Base-by-base conservation (phyloP, 30 jellyfish, hydroid and myxozoan genomes). In the Phacellophora camtschatica region DNA sequence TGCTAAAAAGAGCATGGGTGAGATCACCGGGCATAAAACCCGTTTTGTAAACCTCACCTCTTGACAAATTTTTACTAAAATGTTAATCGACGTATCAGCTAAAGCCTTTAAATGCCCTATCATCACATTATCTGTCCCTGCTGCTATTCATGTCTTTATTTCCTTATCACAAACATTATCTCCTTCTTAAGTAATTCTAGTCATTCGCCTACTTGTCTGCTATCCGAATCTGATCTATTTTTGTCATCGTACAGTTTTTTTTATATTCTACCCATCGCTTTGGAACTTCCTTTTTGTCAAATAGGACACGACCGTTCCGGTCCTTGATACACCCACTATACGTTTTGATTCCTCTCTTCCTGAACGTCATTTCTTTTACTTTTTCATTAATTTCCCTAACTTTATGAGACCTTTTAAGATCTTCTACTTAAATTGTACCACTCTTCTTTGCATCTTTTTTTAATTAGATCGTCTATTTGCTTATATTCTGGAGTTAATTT, bases 231-330 rank as follows among this genome's bases (percentile, higher is more conserved):
- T 64, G n/a, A 15, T 64, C 57, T 64, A 19, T 22, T 34, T 32
- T 25, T 22, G 30, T 64, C 57, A 32, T 35, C 78, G 39, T 64
- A 64, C 15, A 64, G 39, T 22, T 64, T 25, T 5, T 16, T 34
- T 22, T 25, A 64, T 64, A 64, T 42, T 69, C 83, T 43, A 12
- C 43, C 71, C 71, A 34, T 41, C 83, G 35, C 41, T 18, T 22
- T 18, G 4, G 2, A n/a, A 69, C 72, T 16, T 69, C 46, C 13
- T 69, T 41, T 41, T 25, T 20, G 33, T 34, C 83, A 24, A 43
- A n/a, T 28, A 69, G 9, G 25, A 34, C 15, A 11, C 41, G 22
- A 23, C 83, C 83, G 23, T 69, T 41, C 31, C 41, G 35, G 53
- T 39, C 15, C 15, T 39, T 39, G 53, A 39, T 39, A 39, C 53